Evolutionary conservation across 2,797 vertebrate species (phyloP), one percentile per base, ranked within the genome.

Genomic region (Lophius americanus): DNA sequence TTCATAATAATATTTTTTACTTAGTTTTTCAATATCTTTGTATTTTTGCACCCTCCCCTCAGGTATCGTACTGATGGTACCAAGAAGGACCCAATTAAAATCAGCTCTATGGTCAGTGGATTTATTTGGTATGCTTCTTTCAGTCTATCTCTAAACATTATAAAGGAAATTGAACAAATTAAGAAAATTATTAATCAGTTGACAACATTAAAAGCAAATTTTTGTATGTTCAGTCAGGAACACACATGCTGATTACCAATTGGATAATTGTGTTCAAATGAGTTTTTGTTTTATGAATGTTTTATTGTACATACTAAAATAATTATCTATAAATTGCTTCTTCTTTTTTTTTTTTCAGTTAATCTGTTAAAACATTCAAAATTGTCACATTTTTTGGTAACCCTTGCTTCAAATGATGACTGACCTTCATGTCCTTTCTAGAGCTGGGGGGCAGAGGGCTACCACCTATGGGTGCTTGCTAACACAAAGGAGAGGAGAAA

Each of bases 391-490:
- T 2, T 60, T 49, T 51, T 43, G 33, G 2, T 4, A 52, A 6
- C 4, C 4, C 39, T 23, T 33, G 8, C 23, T 23, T 23, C 23
- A 23, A 23, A 23, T 13, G 38, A 42, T 41, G 32, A 52, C 5
- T 57, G n/a, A 69, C 12, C 1, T 3, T 49, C 13, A 37, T 14
- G 2, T 42, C 3, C 9, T 79, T 60, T 66, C 11, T 83, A 95
- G 94, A 92, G 93, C 89, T 99, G 98, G 98, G 98, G 98, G 86
- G 95, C 97, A 67, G 97, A 98, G 92, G 98, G 98, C 1, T 99
- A 99, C 87, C 95, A 99, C 71, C 90, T 99, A 2, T 99, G 98
- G 98, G 96, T 96, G 73, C 92, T 99, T 64, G 75, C 89, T 38
- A 89, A 92, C 70, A 92, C 89, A 76, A 92, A 75, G 68, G 85